These are phyloP conservation scores for Alligator sinensis DNA, from an alignment of 2,113 vertebrate species.

Conservation along the genomic window DNA sequence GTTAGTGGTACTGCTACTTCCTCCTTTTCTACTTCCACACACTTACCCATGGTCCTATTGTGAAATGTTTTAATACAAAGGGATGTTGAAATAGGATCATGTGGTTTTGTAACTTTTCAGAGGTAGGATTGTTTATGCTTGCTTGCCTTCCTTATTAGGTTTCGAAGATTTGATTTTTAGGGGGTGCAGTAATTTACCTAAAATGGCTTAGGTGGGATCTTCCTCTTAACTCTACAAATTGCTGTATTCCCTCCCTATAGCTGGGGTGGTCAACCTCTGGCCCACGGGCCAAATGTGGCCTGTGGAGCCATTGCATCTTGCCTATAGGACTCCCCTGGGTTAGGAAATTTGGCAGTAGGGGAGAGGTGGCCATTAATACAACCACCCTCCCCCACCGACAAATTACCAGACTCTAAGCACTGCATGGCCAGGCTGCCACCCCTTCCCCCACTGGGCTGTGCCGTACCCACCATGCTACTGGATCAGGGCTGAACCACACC, in stretches of 20 bases:
- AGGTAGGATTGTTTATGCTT: not conserved
- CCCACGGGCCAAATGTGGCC: too few species aligned
- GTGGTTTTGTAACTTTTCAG: not conserved
- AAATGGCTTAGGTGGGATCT: not conserved
- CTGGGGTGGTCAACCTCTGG: not conserved
- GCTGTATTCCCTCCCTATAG: not conserved
- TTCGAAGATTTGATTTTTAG: not conserved
- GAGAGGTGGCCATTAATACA: too few species aligned
- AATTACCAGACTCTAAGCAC: too few species aligned
- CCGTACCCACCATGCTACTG: too few species aligned
- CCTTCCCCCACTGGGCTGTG: too few species aligned
- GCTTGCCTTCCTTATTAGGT: not conserved
- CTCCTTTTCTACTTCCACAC: not conserved
- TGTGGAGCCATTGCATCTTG: too few species aligned
- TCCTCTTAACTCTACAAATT: not conserved
- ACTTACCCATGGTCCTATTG: not conserved
- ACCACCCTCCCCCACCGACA: too few species aligned
- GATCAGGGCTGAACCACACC: too few species aligned
- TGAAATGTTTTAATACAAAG: not conserved
- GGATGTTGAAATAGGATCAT: not conserved
- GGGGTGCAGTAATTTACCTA: not conserved
- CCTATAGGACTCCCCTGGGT: too few species aligned
- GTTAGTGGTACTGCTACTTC: not conserved
- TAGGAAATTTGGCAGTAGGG: too few species aligned
- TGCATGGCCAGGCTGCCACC: too few species aligned